Evolutionary conservation across 1,140 invertebrate species (phyloP).

Genomic region (Monochamus saltuarius): DNA sequence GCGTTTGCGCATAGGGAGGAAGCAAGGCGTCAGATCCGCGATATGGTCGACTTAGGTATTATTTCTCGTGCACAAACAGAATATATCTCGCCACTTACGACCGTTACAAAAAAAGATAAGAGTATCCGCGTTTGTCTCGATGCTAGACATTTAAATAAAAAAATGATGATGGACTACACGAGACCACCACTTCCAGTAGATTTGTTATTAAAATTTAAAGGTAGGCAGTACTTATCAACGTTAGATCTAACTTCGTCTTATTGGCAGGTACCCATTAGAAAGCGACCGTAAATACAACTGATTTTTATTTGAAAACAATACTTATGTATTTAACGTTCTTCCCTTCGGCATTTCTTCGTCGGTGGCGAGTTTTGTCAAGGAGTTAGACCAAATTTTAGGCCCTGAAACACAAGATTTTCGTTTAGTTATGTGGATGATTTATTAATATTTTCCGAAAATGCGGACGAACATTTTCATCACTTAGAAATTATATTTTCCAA

Average conservation of each 20-base stretch:
- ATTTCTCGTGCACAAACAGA: constrained; percentile 4
- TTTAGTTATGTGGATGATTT: no score
- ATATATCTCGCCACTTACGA: constrained; percentile 8
- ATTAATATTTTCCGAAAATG: no score
- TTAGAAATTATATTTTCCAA: no score
- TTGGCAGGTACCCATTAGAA: no score
- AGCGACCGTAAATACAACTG: not conserved
- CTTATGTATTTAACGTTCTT: not conserved
- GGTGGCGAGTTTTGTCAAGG: not conserved
- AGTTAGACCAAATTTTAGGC: not conserved
- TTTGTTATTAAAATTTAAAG: constrained; percentile 5
- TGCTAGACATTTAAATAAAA: constrained; percentile 6
- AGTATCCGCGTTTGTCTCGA: constrained; percentile 5
- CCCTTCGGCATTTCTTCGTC: not conserved
- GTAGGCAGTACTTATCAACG: not conserved
- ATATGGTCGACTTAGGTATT: constrained; percentile 4
- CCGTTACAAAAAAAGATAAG: constrained; percentile 12
- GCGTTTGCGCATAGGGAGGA: not conserved
- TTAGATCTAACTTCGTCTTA: not conserved
- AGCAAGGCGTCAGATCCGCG: not conserved
- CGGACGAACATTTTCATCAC: no score
- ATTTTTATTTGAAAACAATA: not conserved
- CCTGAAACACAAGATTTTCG: no score
- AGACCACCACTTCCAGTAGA: constrained; percentile 2
- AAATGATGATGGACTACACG: not conserved